Percentiles rank a stretch among this genome's conserved stretches.
Conservation (phyloP, 2,888 invertebrate species). For the Morpho helenor region DNA sequence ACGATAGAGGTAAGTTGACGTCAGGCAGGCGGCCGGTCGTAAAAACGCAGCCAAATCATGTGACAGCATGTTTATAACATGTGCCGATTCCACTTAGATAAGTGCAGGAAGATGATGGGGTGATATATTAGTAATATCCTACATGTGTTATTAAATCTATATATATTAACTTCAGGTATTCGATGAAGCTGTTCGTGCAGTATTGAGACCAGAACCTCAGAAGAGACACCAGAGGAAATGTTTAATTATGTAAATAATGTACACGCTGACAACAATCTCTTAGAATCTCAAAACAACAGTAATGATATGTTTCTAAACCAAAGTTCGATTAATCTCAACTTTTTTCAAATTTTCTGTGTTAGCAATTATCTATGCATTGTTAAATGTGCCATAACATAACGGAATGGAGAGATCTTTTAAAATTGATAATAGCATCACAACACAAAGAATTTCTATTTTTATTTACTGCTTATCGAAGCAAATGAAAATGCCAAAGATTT, state of each 20-base stretch:
- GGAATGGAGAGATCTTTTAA: conserved; percentile 13
- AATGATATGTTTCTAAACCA: conserved; percentile 76
- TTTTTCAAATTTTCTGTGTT: conserved; percentile 5
- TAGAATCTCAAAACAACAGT: conserved; percentile 66
- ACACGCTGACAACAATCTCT: conserved; percentile 51
- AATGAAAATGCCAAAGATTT: conserved; percentile 74
- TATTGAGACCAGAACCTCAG: conserved; percentile 97
- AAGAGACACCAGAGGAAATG: conserved; percentile 97
- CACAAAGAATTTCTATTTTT: conserved; percentile 43
- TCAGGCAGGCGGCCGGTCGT: too few species aligned
- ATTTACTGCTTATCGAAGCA: conserved; percentile 50
- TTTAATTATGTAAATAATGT: conserved; percentile 83
- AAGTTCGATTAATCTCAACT: conserved; percentile 13
- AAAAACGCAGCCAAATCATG: too few species aligned
- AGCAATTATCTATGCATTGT: conserved; percentile 16
- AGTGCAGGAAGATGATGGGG: too few species aligned
- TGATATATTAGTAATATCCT: too few species aligned
- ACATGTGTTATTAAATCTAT: too few species aligned
- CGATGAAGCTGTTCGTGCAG: conserved; percentile 98
- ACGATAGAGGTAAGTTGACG: too few species aligned
- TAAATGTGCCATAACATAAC: conserved; percentile 44
- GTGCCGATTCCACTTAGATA: too few species aligned
- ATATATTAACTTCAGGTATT: conserved; percentile 85
- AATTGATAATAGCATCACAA: conserved; percentile 45
- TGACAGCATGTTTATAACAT: too few species aligned